Conservation (phyloP, 2,797 vertebrate species). For the Mallotus villosus region DNA sequence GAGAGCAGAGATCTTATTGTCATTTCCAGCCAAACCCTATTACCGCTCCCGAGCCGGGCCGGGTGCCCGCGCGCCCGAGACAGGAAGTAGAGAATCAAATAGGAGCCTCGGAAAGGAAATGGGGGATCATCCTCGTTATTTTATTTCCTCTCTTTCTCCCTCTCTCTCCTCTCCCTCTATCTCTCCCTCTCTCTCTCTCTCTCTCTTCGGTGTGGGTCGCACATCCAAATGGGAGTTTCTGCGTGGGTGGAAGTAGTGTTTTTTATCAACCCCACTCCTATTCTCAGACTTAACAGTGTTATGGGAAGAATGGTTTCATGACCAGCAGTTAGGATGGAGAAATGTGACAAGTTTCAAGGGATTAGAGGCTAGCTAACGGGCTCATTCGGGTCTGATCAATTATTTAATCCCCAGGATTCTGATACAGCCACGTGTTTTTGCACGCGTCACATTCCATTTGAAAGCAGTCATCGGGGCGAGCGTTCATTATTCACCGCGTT, state of each 20-base stretch:
- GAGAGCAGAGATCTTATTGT: constrained; percentile 42
- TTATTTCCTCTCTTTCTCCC: no score
- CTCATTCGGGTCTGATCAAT: constrained; percentile 73
- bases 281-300: constrained; percentile 31
- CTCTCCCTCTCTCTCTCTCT: background rate
- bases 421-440: constrained; percentile 66
- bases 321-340: constrained; percentile 55
- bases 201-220: constrained; percentile 1
- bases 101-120: no score
- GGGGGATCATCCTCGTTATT: no score
- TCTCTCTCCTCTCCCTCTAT: no score
- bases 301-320: constrained; percentile 44
- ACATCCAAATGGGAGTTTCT: constrained; percentile 29
- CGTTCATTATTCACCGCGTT: constrained; percentile 68
- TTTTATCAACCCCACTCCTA: background rate
- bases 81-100: constrained; percentile 5
- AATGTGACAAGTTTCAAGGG: constrained; percentile 53
- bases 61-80: constrained; percentile 29
- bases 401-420: constrained; percentile 66
- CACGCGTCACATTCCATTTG: constrained; percentile 69
- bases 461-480: constrained; percentile 57
- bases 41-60: constrained; percentile 35
- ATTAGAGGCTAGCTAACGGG: constrained; percentile 65
- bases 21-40: constrained; percentile 52
- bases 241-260: constrained; percentile 4